Evolutionary conservation across 2,888 invertebrate genomes (phyloP).

Genomic region (Rhopalosiphum nymphaeae): DNA sequence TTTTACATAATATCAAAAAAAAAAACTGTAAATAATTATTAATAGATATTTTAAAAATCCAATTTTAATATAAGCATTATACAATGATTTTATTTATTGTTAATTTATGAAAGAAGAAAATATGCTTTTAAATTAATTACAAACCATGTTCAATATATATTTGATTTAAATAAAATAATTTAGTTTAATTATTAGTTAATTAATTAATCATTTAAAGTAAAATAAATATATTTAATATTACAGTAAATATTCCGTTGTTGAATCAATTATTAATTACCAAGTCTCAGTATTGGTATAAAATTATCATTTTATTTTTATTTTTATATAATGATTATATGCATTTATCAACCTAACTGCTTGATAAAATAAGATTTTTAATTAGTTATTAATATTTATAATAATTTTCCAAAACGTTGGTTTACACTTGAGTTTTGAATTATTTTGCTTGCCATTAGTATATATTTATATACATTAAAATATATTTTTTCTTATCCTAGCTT

Average conservation of each 20-base stretch:
- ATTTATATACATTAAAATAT: not conserved
- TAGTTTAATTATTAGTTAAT: not conserved
- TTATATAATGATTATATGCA: not conserved
- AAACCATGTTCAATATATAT: not conserved
- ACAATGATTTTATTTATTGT: not conserved
- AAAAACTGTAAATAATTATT: not conserved
- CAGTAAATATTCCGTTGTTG: not conserved
- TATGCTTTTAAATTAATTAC: not conserved
- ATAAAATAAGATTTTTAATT: not conserved
- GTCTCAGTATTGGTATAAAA: not conserved
- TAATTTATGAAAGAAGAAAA: not conserved
- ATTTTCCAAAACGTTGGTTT: not conserved
- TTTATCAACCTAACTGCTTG: not conserved
- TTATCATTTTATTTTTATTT: not conserved
- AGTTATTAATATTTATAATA: not conserved
- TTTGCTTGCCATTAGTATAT: not conserved
- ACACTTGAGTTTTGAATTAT: not conserved
- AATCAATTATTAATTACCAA: not conserved
- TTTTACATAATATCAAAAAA: not conserved
- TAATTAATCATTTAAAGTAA: not conserved
- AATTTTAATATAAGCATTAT: not conserved
- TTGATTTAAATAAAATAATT: not conserved
- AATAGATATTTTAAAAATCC: not conserved
- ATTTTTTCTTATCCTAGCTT: not conserved
- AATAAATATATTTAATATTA: not conserved